These are phyloP conservation scores for Bradynema listronoti DNA, from an alignment of 1,140 invertebrate genomes.

Conservation along the genomic window DNA sequence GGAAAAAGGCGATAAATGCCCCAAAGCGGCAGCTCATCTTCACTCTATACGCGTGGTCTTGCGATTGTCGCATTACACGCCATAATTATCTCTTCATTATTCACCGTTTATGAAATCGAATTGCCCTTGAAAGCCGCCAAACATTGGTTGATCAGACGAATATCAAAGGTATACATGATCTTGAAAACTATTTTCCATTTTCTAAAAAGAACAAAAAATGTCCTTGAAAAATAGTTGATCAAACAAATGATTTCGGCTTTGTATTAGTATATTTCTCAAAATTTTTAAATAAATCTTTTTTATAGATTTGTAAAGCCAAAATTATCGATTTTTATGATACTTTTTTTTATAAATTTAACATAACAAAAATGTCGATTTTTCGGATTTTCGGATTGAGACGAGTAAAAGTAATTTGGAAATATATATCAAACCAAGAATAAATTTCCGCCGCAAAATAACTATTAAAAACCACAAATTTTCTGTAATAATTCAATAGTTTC, in stretches of 20 bases:
- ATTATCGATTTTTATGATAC: neutral
- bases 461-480: no score
- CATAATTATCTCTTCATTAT: constrained; percentile 42
- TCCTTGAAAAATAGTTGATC: neutral
- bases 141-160: constrained; percentile 61
- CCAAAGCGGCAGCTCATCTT: constrained; percentile 13
- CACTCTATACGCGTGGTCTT: constrained; percentile 42
- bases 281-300: constrained; percentile 3
- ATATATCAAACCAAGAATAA: no score
- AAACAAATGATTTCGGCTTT: constrained; percentile 60
- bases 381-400: no score
- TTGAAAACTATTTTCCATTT: constrained; percentile 25
- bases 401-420: no score
- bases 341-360: no score
- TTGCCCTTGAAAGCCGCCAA: constrained; percentile 25
- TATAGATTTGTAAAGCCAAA: neutral
- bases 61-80: constrained; percentile 42
- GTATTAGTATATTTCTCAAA: neutral
- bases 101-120: constrained; percentile 42
- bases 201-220: constrained; percentile 9
- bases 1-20: no score
- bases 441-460: no score
- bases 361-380: no score
- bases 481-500: no score
- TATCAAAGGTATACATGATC: constrained; percentile 73